A percentile compares a stretch with the other conserved stretches of the same genome.
Evolutionary conservation across 2,113 vertebrate species (phyloP).

Genomic region (zebrafish (Danio rerio)): DNA sequence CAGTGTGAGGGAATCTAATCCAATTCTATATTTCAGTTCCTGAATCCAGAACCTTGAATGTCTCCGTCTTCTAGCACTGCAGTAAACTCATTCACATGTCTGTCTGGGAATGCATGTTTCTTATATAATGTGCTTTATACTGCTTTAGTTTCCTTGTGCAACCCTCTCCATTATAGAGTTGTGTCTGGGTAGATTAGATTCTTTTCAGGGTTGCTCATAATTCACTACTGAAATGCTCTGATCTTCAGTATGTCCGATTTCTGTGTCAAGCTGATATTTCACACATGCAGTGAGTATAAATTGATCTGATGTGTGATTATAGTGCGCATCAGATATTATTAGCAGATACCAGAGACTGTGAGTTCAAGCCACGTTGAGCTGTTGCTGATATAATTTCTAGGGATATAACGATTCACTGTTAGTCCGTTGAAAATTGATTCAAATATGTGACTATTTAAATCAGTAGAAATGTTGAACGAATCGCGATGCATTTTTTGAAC

Average conservation of each 20-base stretch:
- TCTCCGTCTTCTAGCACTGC: background rate
- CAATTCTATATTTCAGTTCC: background rate
- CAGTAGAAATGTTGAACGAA: too few species aligned
- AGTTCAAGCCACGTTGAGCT: background rate
- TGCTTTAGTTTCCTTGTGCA: background rate
- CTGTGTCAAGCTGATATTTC: background rate
- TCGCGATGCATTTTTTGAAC: too few species aligned
- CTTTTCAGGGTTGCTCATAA: background rate
- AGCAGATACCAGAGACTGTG: background rate
- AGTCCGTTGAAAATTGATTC: too few species aligned
- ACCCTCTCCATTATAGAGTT: background rate
- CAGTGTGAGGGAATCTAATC: background rate
- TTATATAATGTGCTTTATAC: conserved; percentile 2
- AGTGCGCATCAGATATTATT: background rate
- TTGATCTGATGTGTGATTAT: background rate
- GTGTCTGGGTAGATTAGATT: background rate
- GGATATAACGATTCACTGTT: too few species aligned
- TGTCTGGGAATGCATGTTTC: background rate
- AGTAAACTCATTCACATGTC: background rate
- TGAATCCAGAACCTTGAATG: background rate
- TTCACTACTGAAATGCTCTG: background rate
- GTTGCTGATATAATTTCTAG: background rate
- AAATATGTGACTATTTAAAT: too few species aligned
- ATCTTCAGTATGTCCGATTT: background rate
- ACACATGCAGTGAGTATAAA: background rate